Percentiles rank a stretch among this genome's conserved stretches.
Evolutionary conservation across 2,797 vertebrate species (phyloP).

Genomic region (Sebastes ruberrimus): DNA sequence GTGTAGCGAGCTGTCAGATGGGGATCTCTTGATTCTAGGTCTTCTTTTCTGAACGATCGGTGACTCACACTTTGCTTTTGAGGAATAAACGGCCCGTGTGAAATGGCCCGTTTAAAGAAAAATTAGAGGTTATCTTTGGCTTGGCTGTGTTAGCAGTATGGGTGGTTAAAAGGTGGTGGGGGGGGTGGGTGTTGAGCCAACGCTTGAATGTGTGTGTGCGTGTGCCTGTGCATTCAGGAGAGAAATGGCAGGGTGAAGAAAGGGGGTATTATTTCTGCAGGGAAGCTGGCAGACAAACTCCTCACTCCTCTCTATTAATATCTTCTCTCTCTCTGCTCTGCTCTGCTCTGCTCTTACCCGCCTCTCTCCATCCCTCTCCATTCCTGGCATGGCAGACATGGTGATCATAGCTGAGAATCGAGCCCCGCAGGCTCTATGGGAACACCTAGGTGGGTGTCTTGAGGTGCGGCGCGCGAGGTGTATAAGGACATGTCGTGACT

Average conservation of each 20-base stretch:
- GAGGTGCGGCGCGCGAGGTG: slow-evolving; percentile 9
- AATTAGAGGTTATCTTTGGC: not conserved
- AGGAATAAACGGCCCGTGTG: slow-evolving; percentile 27
- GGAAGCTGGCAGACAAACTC: slow-evolving; percentile 38
- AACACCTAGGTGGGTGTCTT: slow-evolving; percentile 56
- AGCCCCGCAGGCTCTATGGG: slow-evolving; percentile 31
- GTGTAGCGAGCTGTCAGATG: slow-evolving; percentile 26
- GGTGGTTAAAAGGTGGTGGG: slow-evolving; percentile 6
- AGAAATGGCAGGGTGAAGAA: slow-evolving; percentile 36
- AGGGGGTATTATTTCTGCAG: slow-evolving; percentile 49
- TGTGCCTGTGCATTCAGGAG: slow-evolving; percentile 16
- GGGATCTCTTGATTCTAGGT: slow-evolving; percentile 42
- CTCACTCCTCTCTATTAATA: slow-evolving; percentile 67
- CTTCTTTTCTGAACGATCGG: slow-evolving; percentile 33
- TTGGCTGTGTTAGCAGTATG: not conserved
- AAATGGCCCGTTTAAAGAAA: not conserved
- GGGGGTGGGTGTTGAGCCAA: not conserved
- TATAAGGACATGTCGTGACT: slow-evolving; percentile 26
- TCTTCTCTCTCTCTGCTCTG: slow-evolving; percentile 16
- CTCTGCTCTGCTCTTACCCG: slow-evolving; percentile 9
- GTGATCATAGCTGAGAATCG: slow-evolving; percentile 64
- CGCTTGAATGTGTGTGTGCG: not conserved
- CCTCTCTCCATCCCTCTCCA: slow-evolving; percentile 46
- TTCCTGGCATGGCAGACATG: slow-evolving; percentile 72
- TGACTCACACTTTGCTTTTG: slow-evolving; percentile 33